Evolutionary conservation across 2,113 vertebrate species (phyloP).

Genomic region (Desmodus rotundus): DNA sequence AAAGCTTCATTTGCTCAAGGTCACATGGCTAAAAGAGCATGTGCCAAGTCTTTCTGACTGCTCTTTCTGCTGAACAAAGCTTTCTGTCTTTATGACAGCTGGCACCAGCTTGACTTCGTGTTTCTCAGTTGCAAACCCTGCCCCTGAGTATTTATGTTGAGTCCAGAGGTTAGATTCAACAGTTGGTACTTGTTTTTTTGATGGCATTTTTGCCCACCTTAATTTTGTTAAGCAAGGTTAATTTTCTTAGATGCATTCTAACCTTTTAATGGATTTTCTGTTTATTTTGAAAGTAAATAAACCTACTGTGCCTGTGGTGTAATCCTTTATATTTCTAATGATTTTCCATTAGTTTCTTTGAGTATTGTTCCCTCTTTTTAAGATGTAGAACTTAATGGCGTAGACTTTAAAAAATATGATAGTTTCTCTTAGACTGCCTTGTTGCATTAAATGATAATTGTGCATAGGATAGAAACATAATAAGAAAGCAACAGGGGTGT

Average conservation of each 20-base stretch:
- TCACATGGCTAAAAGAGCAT: background rate
- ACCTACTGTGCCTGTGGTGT: background rate
- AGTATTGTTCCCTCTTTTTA: background rate
- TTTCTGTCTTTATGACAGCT: background rate
- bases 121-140: background rate
- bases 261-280: background rate
- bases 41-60: background rate
- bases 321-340: background rate
- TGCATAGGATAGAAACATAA: background rate
- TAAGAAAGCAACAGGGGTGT: background rate
- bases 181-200: background rate
- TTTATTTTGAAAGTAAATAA: conserved; percentile 32
- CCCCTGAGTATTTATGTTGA: background rate
- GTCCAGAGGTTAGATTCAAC: background rate
- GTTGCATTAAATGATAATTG: background rate
- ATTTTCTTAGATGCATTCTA: background rate
- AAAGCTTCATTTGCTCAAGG: background rate
- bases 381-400: background rate
- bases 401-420: background rate
- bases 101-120: background rate
- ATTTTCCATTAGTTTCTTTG: background rate
- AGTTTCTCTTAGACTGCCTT: background rate
- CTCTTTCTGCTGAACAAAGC: background rate
- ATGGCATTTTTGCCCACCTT: background rate
- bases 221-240: background rate